Conservation (phyloP, 2,797 vertebrate genomes). For the Allobates femoralis region DNA sequence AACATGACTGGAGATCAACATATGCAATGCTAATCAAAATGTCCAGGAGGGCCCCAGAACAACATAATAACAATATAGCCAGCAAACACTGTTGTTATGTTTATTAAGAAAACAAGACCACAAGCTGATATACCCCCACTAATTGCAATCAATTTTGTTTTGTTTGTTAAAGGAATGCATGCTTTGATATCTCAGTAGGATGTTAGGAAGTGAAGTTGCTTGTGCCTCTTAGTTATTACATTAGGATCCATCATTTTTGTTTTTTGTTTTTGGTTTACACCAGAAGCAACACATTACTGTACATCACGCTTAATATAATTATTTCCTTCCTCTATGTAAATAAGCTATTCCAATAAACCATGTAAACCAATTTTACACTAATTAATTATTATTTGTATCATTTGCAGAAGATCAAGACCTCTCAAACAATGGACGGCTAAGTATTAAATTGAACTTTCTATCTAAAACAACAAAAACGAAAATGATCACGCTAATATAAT, state of each 20-base stretch:
- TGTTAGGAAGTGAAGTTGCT: constrained; percentile 60
- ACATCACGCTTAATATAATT: constrained; percentile 57
- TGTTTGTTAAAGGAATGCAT: constrained; percentile 63
- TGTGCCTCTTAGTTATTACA: constrained; percentile 61
- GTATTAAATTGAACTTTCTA: constrained; percentile 10
- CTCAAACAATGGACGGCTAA: not conserved
- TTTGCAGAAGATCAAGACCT: not conserved
- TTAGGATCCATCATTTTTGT: constrained; percentile 60
- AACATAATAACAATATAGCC: constrained; percentile 55
- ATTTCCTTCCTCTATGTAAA: constrained; percentile 36
- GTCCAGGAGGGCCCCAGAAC: constrained; percentile 33
- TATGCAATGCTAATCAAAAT: constrained; percentile 53
- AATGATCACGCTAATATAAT: not conserved
- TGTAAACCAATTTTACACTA: constrained; percentile 10
- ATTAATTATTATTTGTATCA: constrained; percentile 7
- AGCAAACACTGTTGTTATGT: constrained; percentile 57
- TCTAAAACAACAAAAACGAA: not conserved
- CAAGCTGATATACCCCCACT: constrained; percentile 58
- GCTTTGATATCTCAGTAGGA: constrained; percentile 63
- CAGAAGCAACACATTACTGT: constrained; percentile 52
- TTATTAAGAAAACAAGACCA: constrained; percentile 60
- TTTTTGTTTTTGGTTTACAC: constrained; percentile 61
- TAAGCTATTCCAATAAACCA: constrained; percentile 42
- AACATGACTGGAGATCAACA: constrained; percentile 36
- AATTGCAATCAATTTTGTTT: constrained; percentile 64